phyloP scores from a whole-genome alignment of 2,113 vertebrate species.

The Gasterosteus nipponicus region DNA sequence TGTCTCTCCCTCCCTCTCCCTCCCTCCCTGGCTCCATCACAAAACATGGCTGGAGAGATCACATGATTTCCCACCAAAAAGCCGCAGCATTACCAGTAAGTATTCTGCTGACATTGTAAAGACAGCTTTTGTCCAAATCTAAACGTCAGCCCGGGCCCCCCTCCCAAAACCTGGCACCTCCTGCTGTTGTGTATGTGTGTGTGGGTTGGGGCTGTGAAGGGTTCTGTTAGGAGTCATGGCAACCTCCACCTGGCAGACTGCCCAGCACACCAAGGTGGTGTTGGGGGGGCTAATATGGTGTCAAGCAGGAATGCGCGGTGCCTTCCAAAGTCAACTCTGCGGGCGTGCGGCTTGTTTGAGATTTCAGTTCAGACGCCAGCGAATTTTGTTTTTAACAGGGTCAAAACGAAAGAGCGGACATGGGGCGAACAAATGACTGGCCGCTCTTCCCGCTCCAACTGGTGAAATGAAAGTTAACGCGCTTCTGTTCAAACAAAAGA shows the following conservation, averaged over 20 bases:
- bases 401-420: conserved; percentile 43
- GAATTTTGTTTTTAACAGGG: conserved; percentile 70
- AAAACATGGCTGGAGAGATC: conserved; percentile 90
- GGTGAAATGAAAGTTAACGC: not conserved
- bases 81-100: conserved; percentile 90
- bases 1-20: conserved; percentile 72
- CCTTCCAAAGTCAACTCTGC: conserved; percentile 91
- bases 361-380: conserved; percentile 83
- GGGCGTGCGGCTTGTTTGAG: conserved; percentile 85
- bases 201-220: conserved; percentile 42
- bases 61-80: conserved; percentile 91
- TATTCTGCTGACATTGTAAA: conserved; percentile 94
- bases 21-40: conserved; percentile 83
- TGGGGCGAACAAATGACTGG: conserved; percentile 14
- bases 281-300: conserved; percentile 88
- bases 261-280: conserved; percentile 88
- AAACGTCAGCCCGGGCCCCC: conserved; percentile 88
- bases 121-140: conserved; percentile 97
- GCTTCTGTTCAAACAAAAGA: not conserved
- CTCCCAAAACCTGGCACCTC: conserved; percentile 91
- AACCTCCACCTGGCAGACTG: conserved; percentile 95
- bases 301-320: conserved; percentile 87
- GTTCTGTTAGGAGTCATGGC: conserved; percentile 92
- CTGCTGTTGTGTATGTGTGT: conserved; percentile 65
- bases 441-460: not conserved